Base-by-base conservation (phyloP, 2,888 invertebrate genomes). In the Achlya flavicornis region DNA sequence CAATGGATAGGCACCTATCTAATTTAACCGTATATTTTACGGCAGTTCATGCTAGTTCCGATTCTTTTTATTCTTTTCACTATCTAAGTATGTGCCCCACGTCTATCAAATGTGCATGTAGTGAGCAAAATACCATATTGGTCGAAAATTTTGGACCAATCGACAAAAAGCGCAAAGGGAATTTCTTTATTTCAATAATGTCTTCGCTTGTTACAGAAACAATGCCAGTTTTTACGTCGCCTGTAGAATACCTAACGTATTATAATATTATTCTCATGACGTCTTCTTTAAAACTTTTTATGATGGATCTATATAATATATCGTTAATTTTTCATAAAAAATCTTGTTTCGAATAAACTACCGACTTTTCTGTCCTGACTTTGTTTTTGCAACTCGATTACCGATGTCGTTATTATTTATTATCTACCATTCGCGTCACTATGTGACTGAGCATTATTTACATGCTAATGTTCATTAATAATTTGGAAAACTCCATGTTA, bases 21-120 rank as follows among this genome's bases (percentile, higher is more conserved):
- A 74, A 76, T 75, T 63, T 66, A 53, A 19, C 77, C 73, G 70
- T 70, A 79, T 82, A 81, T 72, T 70, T 74, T 79, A 80, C 88
- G 92, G 91, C 92, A 92, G 91, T 91, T 84, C 83, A 67, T 70
- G 90, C 92, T 91, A 91, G 90, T 90, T 80, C 75, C 69, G 7
- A 53, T 2, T 53, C 53, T 8, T 41, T 64, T 64, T 74, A 65
- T 66, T 75, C 79, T 75, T 68, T 72, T 83, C 67, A 75, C 87
- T 90, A 90, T 86, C 88, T 90, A 90, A n/a, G 78, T 76, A 75
- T 73, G 91, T 91, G 91, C 84, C 76, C 75, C 87, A 89, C 83
- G 67, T 87, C 88, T 91, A 87, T 75, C 74, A 76, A 81, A 84
- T 78, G 90, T 91, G 91, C 90, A 85, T 73, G 78, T 89, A 91